phyloP scores from a whole-genome alignment of 2,797 vertebrate species.

The Hapalemur alaotrensis region DNA sequence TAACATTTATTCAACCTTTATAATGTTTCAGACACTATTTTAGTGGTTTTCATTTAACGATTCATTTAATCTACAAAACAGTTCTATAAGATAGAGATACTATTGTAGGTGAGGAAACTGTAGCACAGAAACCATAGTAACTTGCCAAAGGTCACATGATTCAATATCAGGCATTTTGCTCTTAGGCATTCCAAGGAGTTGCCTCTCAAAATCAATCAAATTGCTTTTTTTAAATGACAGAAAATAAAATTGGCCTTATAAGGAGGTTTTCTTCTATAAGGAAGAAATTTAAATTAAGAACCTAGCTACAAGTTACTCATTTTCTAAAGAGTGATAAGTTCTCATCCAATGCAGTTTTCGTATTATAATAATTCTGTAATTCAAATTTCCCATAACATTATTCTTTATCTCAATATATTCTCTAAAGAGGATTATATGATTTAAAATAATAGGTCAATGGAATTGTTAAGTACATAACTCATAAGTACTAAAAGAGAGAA shows the following conservation, averaged over 20 bases:
- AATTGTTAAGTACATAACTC: not conserved
- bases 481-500: not conserved
- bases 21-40: not conserved
- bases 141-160: not conserved
- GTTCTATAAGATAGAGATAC: not conserved
- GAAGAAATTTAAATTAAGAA: too few species aligned
- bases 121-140: not conserved
- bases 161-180: not conserved
- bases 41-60: not conserved
- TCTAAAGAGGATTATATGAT: too few species aligned
- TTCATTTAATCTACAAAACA: constrained; percentile 14
- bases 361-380: too few species aligned
- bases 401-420: too few species aligned
- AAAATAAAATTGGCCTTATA: not conserved
- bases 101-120: not conserved
- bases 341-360: too few species aligned
- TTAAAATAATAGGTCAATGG: not conserved
- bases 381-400: too few species aligned
- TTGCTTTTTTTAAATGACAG: not conserved
- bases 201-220: not conserved
- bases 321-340: too few species aligned
- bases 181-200: not conserved
- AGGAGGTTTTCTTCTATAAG: not conserved
- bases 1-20: not conserved
- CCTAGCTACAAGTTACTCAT: too few species aligned